A percentile compares a stretch with the other conserved stretches of the same genome.
Evolutionary conservation across 2,113 vertebrate genomes (phyloP).

Genomic region (Dicaeum eximium): DNA sequence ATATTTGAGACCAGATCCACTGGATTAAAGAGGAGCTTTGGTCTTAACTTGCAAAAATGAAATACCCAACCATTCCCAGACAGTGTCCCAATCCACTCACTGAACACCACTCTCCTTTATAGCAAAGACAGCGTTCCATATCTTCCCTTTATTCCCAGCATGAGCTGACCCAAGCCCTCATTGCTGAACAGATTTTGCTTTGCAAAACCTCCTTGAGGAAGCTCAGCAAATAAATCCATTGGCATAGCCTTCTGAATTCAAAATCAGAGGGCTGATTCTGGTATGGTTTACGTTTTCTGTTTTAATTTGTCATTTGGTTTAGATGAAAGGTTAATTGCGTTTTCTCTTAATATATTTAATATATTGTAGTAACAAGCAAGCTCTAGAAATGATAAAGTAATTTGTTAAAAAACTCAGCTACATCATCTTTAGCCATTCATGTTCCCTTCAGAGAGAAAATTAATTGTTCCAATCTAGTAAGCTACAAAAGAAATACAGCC

Average conservation of each 20-base stretch:
- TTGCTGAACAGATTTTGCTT: not conserved
- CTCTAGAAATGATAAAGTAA: slow-evolving; percentile 71
- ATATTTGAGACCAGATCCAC: not conserved
- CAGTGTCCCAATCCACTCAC: not conserved
- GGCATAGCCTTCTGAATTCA: not conserved
- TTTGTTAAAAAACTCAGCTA: slow-evolving; percentile 70
- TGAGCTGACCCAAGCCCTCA: not conserved
- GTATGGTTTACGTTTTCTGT: slow-evolving; percentile 26
- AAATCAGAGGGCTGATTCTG: slow-evolving; percentile 47
- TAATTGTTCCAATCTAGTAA: slow-evolving; percentile 79
- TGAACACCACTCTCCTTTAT: not conserved
- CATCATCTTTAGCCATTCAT: slow-evolving; percentile 71
- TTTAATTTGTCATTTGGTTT: slow-evolving; percentile 68
- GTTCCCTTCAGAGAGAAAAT: slow-evolving; percentile 76
- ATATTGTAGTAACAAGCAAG: slow-evolving; percentile 59
- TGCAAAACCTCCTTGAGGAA: not conserved
- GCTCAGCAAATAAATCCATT: slow-evolving; percentile 4
- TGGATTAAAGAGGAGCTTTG: not conserved
- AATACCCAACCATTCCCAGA: accelerated
- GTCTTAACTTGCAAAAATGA: not conserved
- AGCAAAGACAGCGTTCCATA: not conserved
- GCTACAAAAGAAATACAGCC: slow-evolving; percentile 73
- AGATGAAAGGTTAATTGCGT: slow-evolving; percentile 60
- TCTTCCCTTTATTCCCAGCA: not conserved
- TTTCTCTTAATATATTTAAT: slow-evolving; percentile 68